phyloP scores from a whole-genome alignment of 2,113 vertebrate genomes.

The Erythrolamprus reginae region DNA sequence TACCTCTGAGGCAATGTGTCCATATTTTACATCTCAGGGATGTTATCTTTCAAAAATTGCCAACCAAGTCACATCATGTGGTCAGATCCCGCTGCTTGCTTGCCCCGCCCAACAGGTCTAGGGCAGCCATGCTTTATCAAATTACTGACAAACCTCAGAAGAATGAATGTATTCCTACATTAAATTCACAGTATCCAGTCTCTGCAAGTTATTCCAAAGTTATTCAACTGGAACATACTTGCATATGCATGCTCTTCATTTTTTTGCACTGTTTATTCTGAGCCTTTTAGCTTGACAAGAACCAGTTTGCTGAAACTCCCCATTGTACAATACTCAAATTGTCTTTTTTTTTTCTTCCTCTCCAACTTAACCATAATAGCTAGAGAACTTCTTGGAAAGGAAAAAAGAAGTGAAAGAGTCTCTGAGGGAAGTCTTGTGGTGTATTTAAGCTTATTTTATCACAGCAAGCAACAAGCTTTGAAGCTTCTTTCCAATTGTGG shows the following conservation, averaged over 20 bases:
- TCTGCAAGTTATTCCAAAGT: not conserved
- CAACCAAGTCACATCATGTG: not conserved
- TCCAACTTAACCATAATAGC: not conserved
- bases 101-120: too few species aligned
- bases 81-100: not conserved
- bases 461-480: not conserved
- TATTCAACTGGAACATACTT: not conserved
- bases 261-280: not conserved
- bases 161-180: not conserved
- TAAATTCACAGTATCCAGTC: not conserved
- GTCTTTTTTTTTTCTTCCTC: not conserved
- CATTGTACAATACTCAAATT: not conserved
- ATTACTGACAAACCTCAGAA: not conserved
- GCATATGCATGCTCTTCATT: not conserved
- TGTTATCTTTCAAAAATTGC: not conserved
- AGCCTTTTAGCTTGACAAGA: not conserved
- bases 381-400: not conserved
- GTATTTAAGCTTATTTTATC: not conserved
- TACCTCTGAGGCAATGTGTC: not conserved
- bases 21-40: not conserved
- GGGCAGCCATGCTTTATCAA: not conserved
- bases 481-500: not conserved
- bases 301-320: not conserved
- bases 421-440: not conserved
- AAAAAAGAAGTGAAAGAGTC: not conserved